Conservation (phyloP, 2,888 invertebrate genomes). For the Drosophila borborema region DNA sequence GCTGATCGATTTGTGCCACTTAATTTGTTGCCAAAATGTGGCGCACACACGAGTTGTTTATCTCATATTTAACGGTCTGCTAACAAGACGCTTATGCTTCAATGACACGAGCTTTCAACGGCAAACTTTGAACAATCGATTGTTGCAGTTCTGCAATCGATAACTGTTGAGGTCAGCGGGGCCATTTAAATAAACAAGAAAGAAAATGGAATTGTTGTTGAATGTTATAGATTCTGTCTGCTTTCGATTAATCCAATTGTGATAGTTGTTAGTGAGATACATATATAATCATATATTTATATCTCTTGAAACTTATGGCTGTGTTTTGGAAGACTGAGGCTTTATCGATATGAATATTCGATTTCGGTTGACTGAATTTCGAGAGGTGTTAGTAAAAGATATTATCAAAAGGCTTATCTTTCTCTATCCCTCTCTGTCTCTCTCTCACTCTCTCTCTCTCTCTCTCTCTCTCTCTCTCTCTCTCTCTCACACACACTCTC, state of each 20-base stretch:
- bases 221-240: too few relatives aligned
- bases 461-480: not conserved
- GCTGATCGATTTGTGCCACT: conserved; percentile 75
- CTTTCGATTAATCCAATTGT: not conserved
- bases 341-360: too few relatives aligned
- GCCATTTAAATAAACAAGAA: too few relatives aligned
- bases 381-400: too few relatives aligned
- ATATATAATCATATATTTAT: too few relatives aligned
- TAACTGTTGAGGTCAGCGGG: not conserved
- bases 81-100: conserved; percentile 55
- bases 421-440: too few relatives aligned
- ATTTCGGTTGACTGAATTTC: too few relatives aligned
- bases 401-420: too few relatives aligned
- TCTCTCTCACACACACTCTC: too few relatives aligned
- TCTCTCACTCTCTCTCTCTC: not conserved
- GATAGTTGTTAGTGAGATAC: too few relatives aligned
- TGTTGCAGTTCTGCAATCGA: not conserved
- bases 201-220: not conserved
- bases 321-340: too few relatives aligned
- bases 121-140: not conserved
- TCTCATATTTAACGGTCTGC: conserved; percentile 57
- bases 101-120: conserved; percentile 38
- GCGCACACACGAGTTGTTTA: conserved; percentile 50
- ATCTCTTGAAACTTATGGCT: too few relatives aligned
- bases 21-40: conserved; percentile 68